Evolutionary conservation across 2,888 invertebrate genomes (phyloP), one percentile per base, ranked within the genome.

Genomic region (Drosophila incognita): DNA sequence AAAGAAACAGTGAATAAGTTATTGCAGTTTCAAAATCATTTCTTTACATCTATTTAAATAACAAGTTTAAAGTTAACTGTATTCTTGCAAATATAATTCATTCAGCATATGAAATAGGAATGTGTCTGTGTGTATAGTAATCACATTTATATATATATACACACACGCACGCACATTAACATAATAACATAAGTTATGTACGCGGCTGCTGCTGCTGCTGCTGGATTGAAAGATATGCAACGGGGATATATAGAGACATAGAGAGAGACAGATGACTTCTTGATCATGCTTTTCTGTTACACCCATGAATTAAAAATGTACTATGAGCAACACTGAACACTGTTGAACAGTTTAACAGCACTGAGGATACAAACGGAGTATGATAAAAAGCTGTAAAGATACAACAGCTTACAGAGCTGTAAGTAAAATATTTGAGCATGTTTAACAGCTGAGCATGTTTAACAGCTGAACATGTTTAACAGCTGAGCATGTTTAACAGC

Each of bases 1-100:
- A 88, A 81, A 90, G 82, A 88, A 88, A 89, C 74, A 87, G 75
- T 78, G 59, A 72, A 79, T 81, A 65, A 87, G 80, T 85, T 76
- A 79, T 79, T 80, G 68, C 71, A 54, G 79, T 80, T 76, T 77
- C 66, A 76, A 74, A 63, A 49, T 60, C n/a, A 49, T 69, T 74
- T 59, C 15, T 57, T 69, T 40, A 51, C 21, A 18, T 48, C 35
- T 69, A 62, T 29, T 33, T 48, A 53, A 21, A 48, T 38, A 54
- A 31, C 36, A 27, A 35, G 46, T 35, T 35, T 36, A 46, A 36
- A 36, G 40, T 36, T 70, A 62, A 8, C 31, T 48, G 42, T 56
- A 54, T 31, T 60, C n/a, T 58, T 24, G 29, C 42, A 42, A 60
- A n/a, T 59, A 49, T 21, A 35, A 53, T 38, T 36, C 72, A 74